A percentile compares a stretch with the other conserved stretches of the same genome.
phyloP scores from a whole-genome alignment of 2,113 vertebrate species.

The Tretioscincus oriximinensis region DNA sequence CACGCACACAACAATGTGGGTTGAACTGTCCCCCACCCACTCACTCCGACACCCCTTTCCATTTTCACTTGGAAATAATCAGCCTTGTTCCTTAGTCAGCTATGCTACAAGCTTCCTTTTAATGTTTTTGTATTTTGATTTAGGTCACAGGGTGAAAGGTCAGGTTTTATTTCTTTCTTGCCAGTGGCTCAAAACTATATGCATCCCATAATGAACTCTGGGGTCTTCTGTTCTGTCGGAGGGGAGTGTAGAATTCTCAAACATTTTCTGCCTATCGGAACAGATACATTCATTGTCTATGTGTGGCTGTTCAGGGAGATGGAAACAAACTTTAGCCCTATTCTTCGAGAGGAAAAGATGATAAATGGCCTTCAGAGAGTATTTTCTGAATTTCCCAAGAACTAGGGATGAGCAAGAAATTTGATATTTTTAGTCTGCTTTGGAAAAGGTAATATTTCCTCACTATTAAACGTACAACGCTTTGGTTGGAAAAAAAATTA shows the following conservation, averaged over 20 bases:
- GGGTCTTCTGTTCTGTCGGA: slow-evolving; percentile 45
- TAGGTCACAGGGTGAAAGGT: slow-evolving; percentile 22
- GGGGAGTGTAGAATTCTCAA: slow-evolving; percentile 1
- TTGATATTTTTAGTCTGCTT: background rate
- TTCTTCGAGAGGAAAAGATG: background rate
- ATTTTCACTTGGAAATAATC: slow-evolving; percentile 22
- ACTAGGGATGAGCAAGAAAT: background rate
- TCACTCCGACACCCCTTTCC: background rate
- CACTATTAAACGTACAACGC: background rate
- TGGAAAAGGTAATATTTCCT: background rate
- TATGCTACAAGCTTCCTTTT: slow-evolving; percentile 20
- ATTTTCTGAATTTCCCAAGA: background rate
- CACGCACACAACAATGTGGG: background rate
- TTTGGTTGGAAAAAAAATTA: background rate
- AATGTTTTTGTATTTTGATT: slow-evolving; percentile 28
- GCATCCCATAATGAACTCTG: slow-evolving; percentile 33
- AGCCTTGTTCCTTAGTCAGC: slow-evolving; percentile 11
- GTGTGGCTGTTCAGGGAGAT: background rate
- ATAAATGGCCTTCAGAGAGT: background rate
- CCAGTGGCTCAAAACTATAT: background rate
- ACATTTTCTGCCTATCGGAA: slow-evolving; percentile 3
- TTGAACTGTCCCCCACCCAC: background rate
- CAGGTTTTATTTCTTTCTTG: slow-evolving; percentile 40
- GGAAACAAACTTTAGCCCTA: background rate
- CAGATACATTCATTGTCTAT: slow-evolving; percentile 7